phyloP scores from a whole-genome alignment of 2,888 invertebrate species.

The Drosophila meridiana region DNA sequence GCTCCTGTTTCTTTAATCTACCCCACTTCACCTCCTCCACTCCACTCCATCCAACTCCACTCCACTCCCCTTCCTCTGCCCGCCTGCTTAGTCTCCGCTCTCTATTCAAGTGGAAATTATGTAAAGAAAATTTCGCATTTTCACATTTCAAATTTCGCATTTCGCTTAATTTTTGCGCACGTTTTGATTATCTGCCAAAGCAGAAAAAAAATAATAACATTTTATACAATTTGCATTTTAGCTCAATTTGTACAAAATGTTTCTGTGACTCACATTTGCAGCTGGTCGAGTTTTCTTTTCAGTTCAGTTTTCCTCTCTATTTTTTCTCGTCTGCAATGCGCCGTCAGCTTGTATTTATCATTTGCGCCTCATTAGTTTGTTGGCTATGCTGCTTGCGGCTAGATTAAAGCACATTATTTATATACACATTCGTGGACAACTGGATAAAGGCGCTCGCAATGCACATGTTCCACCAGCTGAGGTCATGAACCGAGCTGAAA shows the following conservation, averaged over 20 bases:
- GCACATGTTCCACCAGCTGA: background rate
- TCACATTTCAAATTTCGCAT: constrained; percentile 32
- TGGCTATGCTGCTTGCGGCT: constrained; percentile 49
- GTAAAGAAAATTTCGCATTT: constrained; percentile 39
- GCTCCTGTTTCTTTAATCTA: background rate
- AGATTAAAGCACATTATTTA: constrained; percentile 60
- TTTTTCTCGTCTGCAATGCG: constrained; percentile 5
- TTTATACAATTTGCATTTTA: constrained; percentile 63
- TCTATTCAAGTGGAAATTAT: constrained; percentile 65
- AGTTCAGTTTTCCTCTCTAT: constrained; percentile 4
- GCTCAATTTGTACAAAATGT: constrained; percentile 29
- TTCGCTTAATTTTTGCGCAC: constrained; percentile 66
- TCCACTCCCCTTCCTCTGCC: background rate
- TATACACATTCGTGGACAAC: constrained; percentile 28
- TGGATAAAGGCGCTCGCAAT: constrained; percentile 12
- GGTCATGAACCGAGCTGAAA: constrained; percentile 38
- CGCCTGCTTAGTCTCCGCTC: constrained; percentile 12
- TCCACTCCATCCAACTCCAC: background rate
- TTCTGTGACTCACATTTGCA: constrained; percentile 58
- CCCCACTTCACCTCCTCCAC: background rate
- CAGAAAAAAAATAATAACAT: constrained; percentile 15
- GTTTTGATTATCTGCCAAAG: constrained; percentile 68
- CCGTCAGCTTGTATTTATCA: constrained; percentile 72
- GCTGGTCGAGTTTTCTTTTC: constrained; percentile 20
- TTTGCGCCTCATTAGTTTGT: constrained; percentile 75